Evolutionary conservation across 30 jellyfish, hydroid and myxozoan species (phyloP), one percentile per base, ranked within the genome.

Genomic region (Aurelia sp.): DNA sequence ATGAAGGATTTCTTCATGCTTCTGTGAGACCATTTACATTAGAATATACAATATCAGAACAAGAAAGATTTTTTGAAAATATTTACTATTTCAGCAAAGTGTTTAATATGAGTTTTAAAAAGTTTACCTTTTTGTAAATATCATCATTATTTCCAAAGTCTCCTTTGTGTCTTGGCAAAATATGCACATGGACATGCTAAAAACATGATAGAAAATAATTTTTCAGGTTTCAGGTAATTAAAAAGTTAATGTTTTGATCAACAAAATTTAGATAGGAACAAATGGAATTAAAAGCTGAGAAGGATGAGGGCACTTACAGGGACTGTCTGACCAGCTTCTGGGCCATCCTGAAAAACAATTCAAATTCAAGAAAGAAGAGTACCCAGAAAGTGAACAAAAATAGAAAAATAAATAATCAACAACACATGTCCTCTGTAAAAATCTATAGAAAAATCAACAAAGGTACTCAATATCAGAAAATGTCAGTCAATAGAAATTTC

Each of bases 311-410:
- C 20, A 71, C 97, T 67, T 74, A 92, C 98, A 71, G 85, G 75
- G 16, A 92, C 98, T 3, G 98, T 86, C 66, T 92, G 98, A n/a
- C 98, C 98, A 1, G 98, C 98, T 47, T 92, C 98, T 18, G 98
- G 98, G 20, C 98, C 98, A 87, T 92, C 98, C 98, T 92, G 53
- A 17, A 35, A 69, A 71, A 4, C 58, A 57, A 86, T 55, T 20
- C 19, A 11, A 22, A 22, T 0, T 13, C 0, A 1, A 13, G 0
- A 27, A 85, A 50, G 62, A 44, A 44, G 1, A 0, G 55, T 6
- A 44, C 55, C 55, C 0, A 10, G 13, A 16, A 5, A 13, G 15
- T 44, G 10, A 6, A 7, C 16, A 44, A 44, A 44, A 9, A 44
- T 3, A 44, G 15, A 44, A 0, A 13, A 44, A 7, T 44, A 13